Evolutionary conservation across 2,113 vertebrate species (phyloP).

Genomic region (Mohoua ochrocephala): DNA sequence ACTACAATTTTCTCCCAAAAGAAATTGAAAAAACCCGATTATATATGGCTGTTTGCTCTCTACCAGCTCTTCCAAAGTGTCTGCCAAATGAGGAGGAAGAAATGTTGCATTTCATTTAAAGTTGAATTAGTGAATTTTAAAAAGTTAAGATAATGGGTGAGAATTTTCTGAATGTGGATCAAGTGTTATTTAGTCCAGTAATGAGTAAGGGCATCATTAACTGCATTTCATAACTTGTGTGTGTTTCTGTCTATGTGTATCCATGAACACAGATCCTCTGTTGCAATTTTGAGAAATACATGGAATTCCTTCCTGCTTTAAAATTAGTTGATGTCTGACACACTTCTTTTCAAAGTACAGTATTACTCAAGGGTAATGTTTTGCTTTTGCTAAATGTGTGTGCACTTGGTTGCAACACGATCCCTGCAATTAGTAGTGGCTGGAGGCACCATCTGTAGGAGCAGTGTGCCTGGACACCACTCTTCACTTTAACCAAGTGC

Average conservation of each 20-base stretch:
- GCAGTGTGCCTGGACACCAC: background rate
- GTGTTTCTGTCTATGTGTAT: background rate
- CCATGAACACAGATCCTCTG: background rate
- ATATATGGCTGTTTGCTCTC: background rate
- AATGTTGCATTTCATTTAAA: background rate
- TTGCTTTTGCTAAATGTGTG: background rate
- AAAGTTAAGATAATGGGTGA: background rate
- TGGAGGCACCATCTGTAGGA: background rate
- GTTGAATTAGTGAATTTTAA: background rate
- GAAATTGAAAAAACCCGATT: background rate
- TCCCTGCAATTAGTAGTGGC: background rate
- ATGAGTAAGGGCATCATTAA: background rate
- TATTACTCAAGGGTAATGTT: background rate
- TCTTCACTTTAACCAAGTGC: background rate
- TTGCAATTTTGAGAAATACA: background rate
- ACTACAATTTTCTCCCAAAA: background rate
- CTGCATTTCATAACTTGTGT: rapidly evolving
- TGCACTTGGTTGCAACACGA: background rate
- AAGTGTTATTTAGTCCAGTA: background rate
- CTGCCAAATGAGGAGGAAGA: background rate
- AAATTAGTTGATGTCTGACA: background rate
- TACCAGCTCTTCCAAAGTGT: background rate
- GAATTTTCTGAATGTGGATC: background rate
- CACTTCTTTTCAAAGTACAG: background rate
- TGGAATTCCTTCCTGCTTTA: background rate